phyloP scores from a whole-genome alignment of 1,140 invertebrate genomes.

The Aleiodes sp. region DNA sequence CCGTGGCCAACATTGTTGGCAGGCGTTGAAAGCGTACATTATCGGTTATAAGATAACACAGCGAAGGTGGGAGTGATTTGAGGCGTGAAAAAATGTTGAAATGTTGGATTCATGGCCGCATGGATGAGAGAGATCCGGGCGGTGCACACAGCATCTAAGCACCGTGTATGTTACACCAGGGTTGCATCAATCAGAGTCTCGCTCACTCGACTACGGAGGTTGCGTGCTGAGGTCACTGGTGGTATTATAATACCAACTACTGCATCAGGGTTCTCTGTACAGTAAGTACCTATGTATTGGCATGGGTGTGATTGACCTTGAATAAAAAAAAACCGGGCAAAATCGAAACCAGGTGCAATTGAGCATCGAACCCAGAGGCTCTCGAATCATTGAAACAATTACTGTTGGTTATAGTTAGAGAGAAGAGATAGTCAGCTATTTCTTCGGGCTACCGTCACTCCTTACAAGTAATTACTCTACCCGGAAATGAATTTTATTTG shows the following conservation, averaged over 20 bases:
- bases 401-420: constrained; percentile 34
- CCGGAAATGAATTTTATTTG: constrained; percentile 27
- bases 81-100: constrained; percentile 15
- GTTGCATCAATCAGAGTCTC: constrained; percentile 47
- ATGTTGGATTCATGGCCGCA: constrained; percentile 3
- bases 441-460: neutral
- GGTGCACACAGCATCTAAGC: neutral
- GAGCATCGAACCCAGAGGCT: constrained; percentile 32
- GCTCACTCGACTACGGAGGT: constrained; percentile 25
- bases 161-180: constrained; percentile 6
- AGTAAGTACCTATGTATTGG: constrained; percentile 24
- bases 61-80: constrained; percentile 15
- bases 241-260: constrained; percentile 14
- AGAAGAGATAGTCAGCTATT: neutral
- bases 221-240: constrained; percentile 48
- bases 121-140: constrained; percentile 1
- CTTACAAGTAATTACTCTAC: neutral
- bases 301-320: constrained; percentile 44
- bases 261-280: neutral
- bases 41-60: constrained; percentile 6
- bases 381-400: constrained; percentile 55
- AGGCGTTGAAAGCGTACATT: constrained; percentile 24
- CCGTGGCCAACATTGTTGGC: neutral
- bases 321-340: constrained; percentile 45
- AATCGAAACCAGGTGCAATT: constrained; percentile 56